A percentile compares a stretch with the other conserved stretches of the same genome.
Evolutionary conservation across 2,113 vertebrate species (phyloP).

Genomic region (Trachemys scripta): DNA sequence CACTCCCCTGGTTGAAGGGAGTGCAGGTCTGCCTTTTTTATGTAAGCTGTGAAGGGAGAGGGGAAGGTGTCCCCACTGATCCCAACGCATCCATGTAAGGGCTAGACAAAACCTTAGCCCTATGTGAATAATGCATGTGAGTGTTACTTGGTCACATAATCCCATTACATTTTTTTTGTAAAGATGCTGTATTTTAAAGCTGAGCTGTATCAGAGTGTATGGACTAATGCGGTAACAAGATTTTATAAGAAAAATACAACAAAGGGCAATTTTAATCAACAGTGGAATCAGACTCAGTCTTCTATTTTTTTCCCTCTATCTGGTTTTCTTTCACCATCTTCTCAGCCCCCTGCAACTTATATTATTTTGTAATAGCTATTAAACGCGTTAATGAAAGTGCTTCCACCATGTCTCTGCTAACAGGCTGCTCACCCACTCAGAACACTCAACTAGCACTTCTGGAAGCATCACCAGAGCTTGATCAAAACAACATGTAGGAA

Average conservation of each 20-base stretch:
- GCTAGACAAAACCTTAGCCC: background rate
- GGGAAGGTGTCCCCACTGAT: rapidly evolving
- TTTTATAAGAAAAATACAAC: too few relatives aligned
- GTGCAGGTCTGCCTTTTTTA: background rate
- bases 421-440: background rate
- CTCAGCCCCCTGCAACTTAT: background rate
- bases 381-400: background rate
- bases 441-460: background rate
- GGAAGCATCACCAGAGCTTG: background rate
- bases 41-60: rapidly evolving
- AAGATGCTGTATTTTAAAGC: background rate
- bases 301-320: background rate
- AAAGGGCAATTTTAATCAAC: background rate
- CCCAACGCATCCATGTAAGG: rapidly evolving
- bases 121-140: rapidly evolving
- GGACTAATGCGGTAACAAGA: background rate
- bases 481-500: background rate
- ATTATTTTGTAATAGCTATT: background rate
- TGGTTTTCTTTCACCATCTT: background rate
- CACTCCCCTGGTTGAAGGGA: too few relatives aligned
- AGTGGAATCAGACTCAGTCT: background rate
- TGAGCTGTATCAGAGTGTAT: background rate
- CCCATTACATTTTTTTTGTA: background rate
- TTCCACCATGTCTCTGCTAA: background rate
- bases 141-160: background rate